Evolutionary conservation across 2,888 invertebrate species (phyloP), one percentile per base, ranked within the genome.

Genomic region (Prenolepis imparis): DNA sequence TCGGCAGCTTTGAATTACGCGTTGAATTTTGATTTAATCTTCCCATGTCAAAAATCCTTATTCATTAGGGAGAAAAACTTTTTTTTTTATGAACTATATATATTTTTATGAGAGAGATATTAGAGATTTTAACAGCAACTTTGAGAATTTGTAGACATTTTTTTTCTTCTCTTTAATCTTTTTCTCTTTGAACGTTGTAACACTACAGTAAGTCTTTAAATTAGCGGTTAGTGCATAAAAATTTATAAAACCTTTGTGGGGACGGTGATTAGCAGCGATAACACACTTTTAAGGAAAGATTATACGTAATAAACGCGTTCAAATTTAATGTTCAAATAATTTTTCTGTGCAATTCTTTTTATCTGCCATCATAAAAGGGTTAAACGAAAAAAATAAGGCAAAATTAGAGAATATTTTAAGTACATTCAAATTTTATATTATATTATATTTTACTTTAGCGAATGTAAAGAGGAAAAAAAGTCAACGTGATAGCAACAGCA

Each of bases 11-110:
- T 55, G 57, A 41, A 32, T 32, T 57, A 41, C 11, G 32, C 11
- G 6, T 24, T 48, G 5, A 48, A 74, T 64, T 68, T 59, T 57
- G 18, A 68, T 66, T 66, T 66, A 66, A 52, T 59, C 6, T 68
- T 12, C 6, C 4, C 44, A 2, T 44, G 15, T 44, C 6, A 11
- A 63, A 64, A 28, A 48, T 66, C 41, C 18, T 21, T 52, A 59
- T 1, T 4, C 52, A 36, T 63, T 24, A 55, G 39, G 1, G 21
- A 66, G 24, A 52, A 32, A 64, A 39, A n/a, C 15, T 24, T 3
- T 59, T 64, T 15, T 12, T 44, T 15, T 63, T 36, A 1, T 0
- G 0, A 52, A 24, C 52, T 24, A 39, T 75, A 44, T 48, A n/a
- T 39, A n/a, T 15, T 57, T 73, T 73, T 28, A 24, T 55, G 0